A percentile compares a stretch with the other conserved stretches of the same genome.
Evolutionary conservation across 2,113 vertebrate species (phyloP).

Genomic region (Bos taurus): DNA sequence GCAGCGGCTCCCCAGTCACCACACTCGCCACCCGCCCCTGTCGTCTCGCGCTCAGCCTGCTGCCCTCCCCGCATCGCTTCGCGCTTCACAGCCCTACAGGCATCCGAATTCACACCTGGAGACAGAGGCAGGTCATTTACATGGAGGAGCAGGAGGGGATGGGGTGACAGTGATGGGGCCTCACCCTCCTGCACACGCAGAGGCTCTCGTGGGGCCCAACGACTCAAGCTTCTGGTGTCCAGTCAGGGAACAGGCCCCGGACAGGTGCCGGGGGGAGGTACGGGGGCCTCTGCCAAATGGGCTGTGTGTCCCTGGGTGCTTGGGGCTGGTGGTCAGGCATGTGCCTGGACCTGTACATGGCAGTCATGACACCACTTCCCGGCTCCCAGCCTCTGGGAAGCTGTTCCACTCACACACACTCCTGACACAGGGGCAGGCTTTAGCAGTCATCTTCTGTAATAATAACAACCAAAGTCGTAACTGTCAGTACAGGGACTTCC

Average conservation of each 20-base stretch:
- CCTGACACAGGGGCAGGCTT: background rate
- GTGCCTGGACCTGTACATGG: accelerated
- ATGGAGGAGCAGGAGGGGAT: background rate
- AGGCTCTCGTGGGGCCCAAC: accelerated
- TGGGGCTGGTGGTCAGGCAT: background rate
- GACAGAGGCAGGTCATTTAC: background rate
- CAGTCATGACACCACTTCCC: background rate
- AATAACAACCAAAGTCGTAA: background rate
- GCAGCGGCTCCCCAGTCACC: background rate
- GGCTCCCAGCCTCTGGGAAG: background rate
- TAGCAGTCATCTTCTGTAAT: background rate
- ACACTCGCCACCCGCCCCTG: background rate
- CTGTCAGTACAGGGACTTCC: background rate
- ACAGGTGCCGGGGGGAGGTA: background rate
- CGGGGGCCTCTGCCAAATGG: background rate
- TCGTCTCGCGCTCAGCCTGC: background rate
- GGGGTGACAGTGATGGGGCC: background rate
- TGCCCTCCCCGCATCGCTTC: background rate
- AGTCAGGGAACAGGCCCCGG: background rate
- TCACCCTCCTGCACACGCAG: accelerated
- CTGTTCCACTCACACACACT: background rate
- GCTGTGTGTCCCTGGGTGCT: background rate
- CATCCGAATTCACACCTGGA: background rate
- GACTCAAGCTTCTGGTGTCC: background rate
- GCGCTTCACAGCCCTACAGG: background rate